These are phyloP conservation scores for Volucella inflata DNA, from an alignment of 2,888 invertebrate species.

Conservation along the genomic window DNA sequence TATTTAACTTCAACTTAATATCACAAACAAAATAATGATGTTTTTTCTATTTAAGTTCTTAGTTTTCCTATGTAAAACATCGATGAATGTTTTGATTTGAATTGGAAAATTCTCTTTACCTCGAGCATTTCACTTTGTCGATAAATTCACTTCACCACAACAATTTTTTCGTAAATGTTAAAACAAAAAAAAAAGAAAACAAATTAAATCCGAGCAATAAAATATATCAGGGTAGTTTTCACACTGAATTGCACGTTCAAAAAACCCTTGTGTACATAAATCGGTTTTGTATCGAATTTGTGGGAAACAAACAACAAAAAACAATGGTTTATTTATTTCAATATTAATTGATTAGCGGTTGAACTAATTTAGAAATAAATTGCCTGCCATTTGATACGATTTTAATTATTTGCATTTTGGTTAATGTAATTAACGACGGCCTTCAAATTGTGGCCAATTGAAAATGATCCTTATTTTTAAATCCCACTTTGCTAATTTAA, in stretches of 20 bases:
- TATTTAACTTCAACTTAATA: too few relatives aligned
- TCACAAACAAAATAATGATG: too few relatives aligned
- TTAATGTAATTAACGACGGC: slow-evolving; percentile 47
- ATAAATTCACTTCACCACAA: slow-evolving; percentile 59
- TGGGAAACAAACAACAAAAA: slow-evolving; percentile 42
- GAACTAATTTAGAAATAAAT: slow-evolving; percentile 60
- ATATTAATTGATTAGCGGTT: slow-evolving; percentile 62
- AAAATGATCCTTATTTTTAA: background rate
- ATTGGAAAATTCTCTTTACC: slow-evolving; percentile 1
- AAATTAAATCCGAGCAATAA: slow-evolving; percentile 48
- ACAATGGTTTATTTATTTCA: slow-evolving; percentile 50
- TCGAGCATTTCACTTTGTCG: slow-evolving; percentile 35
- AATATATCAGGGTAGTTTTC: slow-evolving; percentile 31
- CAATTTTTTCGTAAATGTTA: slow-evolving; percentile 29
- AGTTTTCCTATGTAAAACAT: too few relatives aligned
- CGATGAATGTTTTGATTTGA: background rate
- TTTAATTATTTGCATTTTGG: slow-evolving; percentile 57
- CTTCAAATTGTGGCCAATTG: slow-evolving; percentile 11
- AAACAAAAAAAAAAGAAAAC: slow-evolving; percentile 29
- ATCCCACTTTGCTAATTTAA: background rate
- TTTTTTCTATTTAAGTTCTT: too few relatives aligned
- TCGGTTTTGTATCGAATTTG: background rate
- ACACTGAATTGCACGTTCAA: background rate
- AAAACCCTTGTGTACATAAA: background rate
- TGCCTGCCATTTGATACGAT: slow-evolving; percentile 30